Conservation (phyloP, 1,140 invertebrate genomes). For the Nymphalis io region DNA sequence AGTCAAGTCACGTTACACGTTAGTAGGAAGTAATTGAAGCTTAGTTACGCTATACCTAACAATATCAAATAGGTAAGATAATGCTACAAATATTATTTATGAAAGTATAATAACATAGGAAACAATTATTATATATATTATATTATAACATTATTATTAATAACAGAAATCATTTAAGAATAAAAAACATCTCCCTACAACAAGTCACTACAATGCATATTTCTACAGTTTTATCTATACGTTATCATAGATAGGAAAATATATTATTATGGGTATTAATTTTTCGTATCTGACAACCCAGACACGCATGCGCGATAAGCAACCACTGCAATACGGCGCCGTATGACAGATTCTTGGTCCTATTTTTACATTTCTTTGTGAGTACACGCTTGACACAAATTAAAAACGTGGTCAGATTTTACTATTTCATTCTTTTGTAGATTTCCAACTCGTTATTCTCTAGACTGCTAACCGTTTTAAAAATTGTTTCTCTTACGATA, state of each 20-base stretch:
- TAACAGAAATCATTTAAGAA: not conserved
- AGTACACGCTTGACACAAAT: slow-evolving; percentile 37
- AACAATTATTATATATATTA: too few species aligned
- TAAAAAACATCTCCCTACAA: not conserved
- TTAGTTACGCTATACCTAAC: too few species aligned
- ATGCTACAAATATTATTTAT: too few species aligned
- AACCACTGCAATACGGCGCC: slow-evolving; percentile 76
- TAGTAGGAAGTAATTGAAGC: too few species aligned
- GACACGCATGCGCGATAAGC: slow-evolving; percentile 58
- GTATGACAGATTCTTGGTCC: slow-evolving; percentile 53
- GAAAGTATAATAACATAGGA: too few species aligned
- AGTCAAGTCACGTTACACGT: too few species aligned
- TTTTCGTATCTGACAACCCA: slow-evolving; percentile 41
- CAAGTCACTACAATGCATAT: too few species aligned
- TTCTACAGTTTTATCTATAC: too few species aligned
- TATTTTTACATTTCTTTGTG: slow-evolving; percentile 67
- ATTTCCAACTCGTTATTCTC: not conserved
- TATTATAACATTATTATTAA: not conserved
- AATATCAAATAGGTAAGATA: too few species aligned
- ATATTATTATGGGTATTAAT: slow-evolving; percentile 12
- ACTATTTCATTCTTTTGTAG: slow-evolving; percentile 18
- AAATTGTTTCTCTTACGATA: not conserved
- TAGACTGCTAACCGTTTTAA: not conserved
- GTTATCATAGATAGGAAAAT: too few species aligned
- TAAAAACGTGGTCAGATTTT: slow-evolving; percentile 24